Evolutionary conservation across 2,888 invertebrate species (phyloP).

Genomic region (Lasioglossum malachurum): DNA sequence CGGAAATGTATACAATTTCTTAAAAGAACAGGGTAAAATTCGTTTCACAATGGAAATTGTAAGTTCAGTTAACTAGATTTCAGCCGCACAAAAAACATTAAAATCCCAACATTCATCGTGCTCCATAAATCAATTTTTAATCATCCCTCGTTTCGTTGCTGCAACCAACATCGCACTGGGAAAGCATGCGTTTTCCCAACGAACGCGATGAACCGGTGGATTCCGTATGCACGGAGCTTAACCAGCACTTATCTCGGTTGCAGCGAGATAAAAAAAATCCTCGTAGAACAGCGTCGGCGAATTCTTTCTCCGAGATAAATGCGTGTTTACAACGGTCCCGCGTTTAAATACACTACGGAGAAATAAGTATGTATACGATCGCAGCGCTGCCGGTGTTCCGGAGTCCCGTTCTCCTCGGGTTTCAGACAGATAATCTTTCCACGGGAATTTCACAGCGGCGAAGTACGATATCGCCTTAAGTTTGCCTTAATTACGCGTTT

Average conservation of each 20-base stretch:
- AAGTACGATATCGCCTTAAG: constrained; percentile 49
- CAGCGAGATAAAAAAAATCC: not conserved
- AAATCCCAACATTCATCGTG: too few relatives aligned
- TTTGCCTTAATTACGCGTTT: constrained; percentile 58
- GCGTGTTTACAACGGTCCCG: constrained; percentile 50
- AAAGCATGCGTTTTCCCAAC: not conserved
- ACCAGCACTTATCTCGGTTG: not conserved
- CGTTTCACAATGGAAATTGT: not conserved
- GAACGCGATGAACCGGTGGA: not conserved
- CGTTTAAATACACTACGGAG: constrained; percentile 59
- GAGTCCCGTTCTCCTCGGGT: constrained; percentile 12
- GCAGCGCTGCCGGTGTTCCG: not conserved
- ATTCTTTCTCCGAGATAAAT: constrained; percentile 50
- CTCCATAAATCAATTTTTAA: not conserved
- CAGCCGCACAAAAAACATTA: too few relatives aligned
- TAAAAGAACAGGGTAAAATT: not conserved
- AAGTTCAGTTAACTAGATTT: too few relatives aligned
- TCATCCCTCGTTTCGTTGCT: not conserved
- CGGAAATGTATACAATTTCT: not conserved
- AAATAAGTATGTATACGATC: constrained; percentile 46
- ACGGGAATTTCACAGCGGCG: constrained; percentile 43
- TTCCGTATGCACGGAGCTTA: not conserved
- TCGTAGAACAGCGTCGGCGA: constrained; percentile 11
- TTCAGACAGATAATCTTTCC: constrained; percentile 44
- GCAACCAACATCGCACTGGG: not conserved